Evolutionary conservation across 2,888 invertebrate species (phyloP).

Genomic region (Cataglyphis rosenhaueri): DNA sequence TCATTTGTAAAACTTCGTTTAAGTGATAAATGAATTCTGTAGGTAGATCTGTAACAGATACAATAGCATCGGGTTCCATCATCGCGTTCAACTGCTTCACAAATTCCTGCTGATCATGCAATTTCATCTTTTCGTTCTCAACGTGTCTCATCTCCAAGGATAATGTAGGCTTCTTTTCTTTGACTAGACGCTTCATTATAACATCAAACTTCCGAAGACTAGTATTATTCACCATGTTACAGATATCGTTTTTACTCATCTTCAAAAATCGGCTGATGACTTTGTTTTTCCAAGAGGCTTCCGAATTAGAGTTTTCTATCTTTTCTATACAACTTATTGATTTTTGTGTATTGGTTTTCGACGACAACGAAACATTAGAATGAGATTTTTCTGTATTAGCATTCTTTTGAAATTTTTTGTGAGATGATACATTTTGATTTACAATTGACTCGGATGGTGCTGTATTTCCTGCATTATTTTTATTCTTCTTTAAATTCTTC

Average conservation of each 20-base stretch:
- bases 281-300: conserved; percentile 80
- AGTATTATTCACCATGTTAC: conserved; percentile 83
- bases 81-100: conserved; percentile 86
- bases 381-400: conserved; percentile 16
- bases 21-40: conserved; percentile 88
- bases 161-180: conserved; percentile 79
- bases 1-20: conserved; percentile 87
- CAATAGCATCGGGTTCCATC: conserved; percentile 87
- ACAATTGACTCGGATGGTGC: not conserved
- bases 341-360: not conserved
- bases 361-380: not conserved
- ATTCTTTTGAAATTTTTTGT: not conserved
- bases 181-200: conserved; percentile 83
- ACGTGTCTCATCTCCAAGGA: conserved; percentile 79
- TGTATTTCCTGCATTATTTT: not conserved
- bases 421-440: not conserved
- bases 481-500: conserved; percentile 26
- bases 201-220: conserved; percentile 83
- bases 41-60: conserved; percentile 87
- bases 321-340: conserved; percentile 34
- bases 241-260: conserved; percentile 84
- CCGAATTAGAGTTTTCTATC: conserved; percentile 57
- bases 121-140: conserved; percentile 82
- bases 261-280: conserved; percentile 82
- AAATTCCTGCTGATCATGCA: conserved; percentile 82